These are phyloP conservation scores for Peromyscus nudipes DNA, from an alignment of 2,797 vertebrate species.

Conservation along the genomic window DNA sequence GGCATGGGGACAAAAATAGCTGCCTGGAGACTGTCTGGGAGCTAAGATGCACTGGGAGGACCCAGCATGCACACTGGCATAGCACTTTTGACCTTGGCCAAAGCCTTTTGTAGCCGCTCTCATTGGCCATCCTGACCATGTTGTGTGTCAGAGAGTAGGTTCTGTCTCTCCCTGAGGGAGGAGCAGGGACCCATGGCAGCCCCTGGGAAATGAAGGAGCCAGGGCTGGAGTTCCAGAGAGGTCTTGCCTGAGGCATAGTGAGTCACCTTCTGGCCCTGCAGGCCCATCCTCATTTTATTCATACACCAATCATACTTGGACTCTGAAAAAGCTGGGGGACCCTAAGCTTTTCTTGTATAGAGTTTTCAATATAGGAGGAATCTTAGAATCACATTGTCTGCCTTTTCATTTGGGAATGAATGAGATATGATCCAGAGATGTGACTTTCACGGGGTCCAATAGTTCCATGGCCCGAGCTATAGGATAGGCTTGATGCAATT, in stretches of 20 bases:
- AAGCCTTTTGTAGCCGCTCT: neutral
- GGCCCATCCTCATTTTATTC: neutral
- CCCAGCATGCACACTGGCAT: neutral
- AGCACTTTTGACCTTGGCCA: neutral
- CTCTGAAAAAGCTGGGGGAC: neutral
- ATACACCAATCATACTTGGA: neutral
- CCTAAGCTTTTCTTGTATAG: neutral
- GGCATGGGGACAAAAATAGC: neutral
- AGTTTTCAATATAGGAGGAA: neutral
- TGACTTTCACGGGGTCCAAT: neutral
- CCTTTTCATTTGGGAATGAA: constrained; percentile 18
- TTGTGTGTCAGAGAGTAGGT: neutral
- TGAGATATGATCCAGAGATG: neutral
- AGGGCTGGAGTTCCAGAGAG: neutral
- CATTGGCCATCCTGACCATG: neutral
- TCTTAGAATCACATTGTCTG: neutral
- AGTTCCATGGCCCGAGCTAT: neutral
- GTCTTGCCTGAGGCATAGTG: neutral
- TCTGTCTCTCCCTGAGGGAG: neutral
- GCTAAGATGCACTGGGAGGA: neutral
- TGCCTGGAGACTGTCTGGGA: neutral
- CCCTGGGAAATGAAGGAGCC: neutral
- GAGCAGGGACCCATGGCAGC: neutral
- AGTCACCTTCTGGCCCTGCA: neutral
- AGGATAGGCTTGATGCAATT: neutral